A percentile compares a stretch with the other conserved stretches of the same genome.
phyloP scores from a whole-genome alignment of 2,888 invertebrate species.

The Phytoseiulus persimilis region DNA sequence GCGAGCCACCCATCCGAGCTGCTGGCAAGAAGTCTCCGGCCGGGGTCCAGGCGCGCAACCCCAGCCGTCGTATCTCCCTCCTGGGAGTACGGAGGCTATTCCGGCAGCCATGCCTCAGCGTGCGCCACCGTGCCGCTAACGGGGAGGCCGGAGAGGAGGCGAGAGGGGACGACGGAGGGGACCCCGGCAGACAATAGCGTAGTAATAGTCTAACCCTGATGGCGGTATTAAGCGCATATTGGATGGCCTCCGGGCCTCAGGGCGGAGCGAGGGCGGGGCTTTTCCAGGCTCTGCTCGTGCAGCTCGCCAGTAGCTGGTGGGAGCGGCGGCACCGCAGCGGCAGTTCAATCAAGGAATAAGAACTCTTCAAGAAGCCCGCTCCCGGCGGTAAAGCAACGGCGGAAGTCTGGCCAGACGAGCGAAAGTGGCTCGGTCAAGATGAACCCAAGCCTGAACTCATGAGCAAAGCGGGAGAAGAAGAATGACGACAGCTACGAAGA shows the following conservation, averaged over 20 bases:
- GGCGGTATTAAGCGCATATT: conserved; percentile 31
- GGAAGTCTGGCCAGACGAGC: neutral
- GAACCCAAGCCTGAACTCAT: neutral
- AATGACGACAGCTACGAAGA: neutral
- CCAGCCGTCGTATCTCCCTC: neutral
- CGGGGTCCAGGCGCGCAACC: neutral
- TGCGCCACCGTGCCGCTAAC: neutral
- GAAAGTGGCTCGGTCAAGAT: neutral
- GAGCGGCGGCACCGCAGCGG: neutral
- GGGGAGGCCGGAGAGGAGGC: neutral
- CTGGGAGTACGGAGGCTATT: neutral
- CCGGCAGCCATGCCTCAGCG: neutral
- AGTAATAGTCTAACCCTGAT: conserved; percentile 38
- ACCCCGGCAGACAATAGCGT: conserved; percentile 15
- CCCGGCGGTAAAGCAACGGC: neutral
- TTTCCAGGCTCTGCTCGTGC: neutral
- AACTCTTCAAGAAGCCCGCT: neutral
- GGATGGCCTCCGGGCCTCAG: neutral
- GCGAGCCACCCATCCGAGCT: neutral
- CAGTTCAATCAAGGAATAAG: conserved; percentile 5
- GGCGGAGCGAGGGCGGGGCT: neutral
- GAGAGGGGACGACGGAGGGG: neutral
- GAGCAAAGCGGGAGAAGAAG: neutral
- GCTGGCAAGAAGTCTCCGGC: neutral
- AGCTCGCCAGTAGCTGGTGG: neutral